These are phyloP conservation scores for Diadromus collaris DNA, from an alignment of 2,888 invertebrate genomes.

Conservation along the genomic window DNA sequence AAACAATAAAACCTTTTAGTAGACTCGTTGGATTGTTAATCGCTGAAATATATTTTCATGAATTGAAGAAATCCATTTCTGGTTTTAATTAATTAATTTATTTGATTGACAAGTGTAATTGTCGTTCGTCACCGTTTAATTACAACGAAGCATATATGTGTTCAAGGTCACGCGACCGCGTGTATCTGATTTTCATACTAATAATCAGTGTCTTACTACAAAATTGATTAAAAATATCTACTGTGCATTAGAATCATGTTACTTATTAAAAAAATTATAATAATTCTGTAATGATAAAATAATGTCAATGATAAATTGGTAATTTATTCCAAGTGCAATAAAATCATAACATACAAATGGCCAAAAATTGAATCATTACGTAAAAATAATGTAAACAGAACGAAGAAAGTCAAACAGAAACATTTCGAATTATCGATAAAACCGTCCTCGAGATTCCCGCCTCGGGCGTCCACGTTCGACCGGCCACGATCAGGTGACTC, in stretches of 20 bases:
- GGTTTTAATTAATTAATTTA: neutral
- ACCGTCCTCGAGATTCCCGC: constrained; percentile 31
- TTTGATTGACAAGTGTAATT: neutral
- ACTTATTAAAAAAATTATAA: neutral
- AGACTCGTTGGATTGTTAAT: neutral
- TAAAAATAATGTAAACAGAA: neutral
- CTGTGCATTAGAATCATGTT: neutral
- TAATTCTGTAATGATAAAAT: too few relatives aligned
- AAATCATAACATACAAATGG: neutral
- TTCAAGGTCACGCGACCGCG: constrained; percentile 3
- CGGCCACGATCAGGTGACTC: constrained; percentile 13
- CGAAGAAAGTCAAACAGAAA: neutral
- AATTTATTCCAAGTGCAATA: too few relatives aligned
- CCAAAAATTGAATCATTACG: neutral
- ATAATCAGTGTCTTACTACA: too few relatives aligned
- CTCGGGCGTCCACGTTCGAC: constrained; percentile 12
- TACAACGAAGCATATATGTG: neutral
- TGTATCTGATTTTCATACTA: neutral
- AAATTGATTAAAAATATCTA: neutral
- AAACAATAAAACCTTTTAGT: neutral
- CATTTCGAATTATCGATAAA: neutral
- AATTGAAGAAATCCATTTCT: neutral
- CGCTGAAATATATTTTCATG: neutral
- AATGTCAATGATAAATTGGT: too few relatives aligned
- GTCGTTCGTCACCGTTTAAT: neutral